phyloP scores from a whole-genome alignment of 2,888 invertebrate species.

The Pachydiplax longipennis region DNA sequence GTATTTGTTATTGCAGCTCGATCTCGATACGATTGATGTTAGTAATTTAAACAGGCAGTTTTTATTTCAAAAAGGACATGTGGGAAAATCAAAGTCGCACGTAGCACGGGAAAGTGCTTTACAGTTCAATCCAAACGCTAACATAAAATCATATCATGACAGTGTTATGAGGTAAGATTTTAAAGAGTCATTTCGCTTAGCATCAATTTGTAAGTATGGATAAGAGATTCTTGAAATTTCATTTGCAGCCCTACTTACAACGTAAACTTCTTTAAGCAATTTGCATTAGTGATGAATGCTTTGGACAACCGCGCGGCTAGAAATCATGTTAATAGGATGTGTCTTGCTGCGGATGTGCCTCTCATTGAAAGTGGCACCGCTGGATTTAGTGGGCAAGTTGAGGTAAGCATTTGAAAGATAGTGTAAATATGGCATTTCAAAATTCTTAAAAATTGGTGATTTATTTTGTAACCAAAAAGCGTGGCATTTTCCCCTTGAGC shows the following conservation, averaged over 20 bases:
- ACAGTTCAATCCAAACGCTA: conserved; percentile 85
- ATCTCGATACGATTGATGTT: conserved; percentile 98
- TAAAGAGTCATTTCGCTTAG: background rate
- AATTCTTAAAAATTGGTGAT: no score
- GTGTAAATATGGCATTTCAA: no score
- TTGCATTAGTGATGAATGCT: conserved; percentile 93
- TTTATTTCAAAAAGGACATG: conserved; percentile 97
- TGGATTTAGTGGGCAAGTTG: conserved; percentile 91
- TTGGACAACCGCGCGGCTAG: conserved; percentile 95
- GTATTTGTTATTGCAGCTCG: conserved; percentile 78
- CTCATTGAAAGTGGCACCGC: conserved; percentile 97
- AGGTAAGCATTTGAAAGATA: conserved; percentile 54
- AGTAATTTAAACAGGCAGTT: conserved; percentile 99
- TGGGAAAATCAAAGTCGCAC: conserved; percentile 94
- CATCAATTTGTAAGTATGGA: background rate
- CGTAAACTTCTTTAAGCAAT: conserved; percentile 89
- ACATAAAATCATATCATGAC: conserved; percentile 90
- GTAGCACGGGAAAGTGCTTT: conserved; percentile 91
- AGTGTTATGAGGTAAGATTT: conserved; percentile 84
- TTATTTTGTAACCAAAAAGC: background rate
- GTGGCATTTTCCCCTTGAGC: background rate
- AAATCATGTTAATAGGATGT: conserved; percentile 99
- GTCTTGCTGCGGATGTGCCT: conserved; percentile 92
- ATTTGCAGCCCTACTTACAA: conserved; percentile 84
- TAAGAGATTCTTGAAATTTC: background rate